phyloP scores from a whole-genome alignment of 2,888 invertebrate species.

The Lasioglossum lativentre region DNA sequence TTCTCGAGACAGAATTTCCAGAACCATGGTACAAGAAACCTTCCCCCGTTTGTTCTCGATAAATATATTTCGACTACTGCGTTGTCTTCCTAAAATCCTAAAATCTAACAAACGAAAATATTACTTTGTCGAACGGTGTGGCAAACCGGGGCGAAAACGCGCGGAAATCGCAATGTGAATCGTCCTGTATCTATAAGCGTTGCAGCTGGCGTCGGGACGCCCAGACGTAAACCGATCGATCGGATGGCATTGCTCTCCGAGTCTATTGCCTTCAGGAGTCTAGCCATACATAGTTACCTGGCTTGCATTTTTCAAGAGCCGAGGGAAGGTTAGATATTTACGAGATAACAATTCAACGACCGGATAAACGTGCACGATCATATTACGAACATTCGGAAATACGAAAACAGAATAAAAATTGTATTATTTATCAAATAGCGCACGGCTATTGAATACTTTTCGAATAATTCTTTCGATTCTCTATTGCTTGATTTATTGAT shows the following conservation, averaged over 20 bases:
- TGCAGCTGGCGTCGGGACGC: conserved; percentile 65
- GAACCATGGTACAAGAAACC: background rate
- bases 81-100: background rate
- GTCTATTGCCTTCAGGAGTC: conserved; percentile 58
- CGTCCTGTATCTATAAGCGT: conserved; percentile 33
- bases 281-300: conserved; percentile 46
- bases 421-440: background rate
- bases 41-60: background rate
- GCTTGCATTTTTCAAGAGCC: conserved; percentile 21
- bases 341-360: background rate
- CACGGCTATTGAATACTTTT: background rate
- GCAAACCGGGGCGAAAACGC: background rate
- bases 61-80: background rate
- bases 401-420: background rate
- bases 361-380: background rate
- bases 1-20: background rate
- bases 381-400: background rate
- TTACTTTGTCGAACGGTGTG: background rate
- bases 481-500: background rate
- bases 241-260: conserved; percentile 76
- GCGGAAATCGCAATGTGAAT: conserved; percentile 36
- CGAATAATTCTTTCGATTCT: background rate
- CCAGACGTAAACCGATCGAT: conserved; percentile 82
- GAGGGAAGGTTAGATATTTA: background rate
- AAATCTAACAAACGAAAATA: background rate